These are phyloP conservation scores for Lepilemur septentrionalis DNA, from an alignment of 2,797 vertebrate species.

Conservation along the genomic window DNA sequence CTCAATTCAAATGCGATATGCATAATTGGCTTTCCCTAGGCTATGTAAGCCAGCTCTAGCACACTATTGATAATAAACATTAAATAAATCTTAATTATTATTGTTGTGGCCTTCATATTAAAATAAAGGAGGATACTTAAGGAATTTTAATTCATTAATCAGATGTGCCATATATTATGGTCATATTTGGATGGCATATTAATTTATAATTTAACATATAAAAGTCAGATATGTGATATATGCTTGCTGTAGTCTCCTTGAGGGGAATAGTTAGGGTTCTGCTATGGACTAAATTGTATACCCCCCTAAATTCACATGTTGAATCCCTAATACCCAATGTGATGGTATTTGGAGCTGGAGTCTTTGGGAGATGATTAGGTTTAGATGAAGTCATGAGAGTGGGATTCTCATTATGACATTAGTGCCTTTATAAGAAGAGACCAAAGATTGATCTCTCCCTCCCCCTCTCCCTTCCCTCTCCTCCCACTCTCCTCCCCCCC, in stretches of 20 bases:
- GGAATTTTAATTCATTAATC: background rate
- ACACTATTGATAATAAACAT: background rate
- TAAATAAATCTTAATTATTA: background rate
- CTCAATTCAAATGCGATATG: background rate
- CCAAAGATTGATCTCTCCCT: no score
- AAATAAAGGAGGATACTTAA: background rate
- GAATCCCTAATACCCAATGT: background rate
- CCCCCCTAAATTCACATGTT: background rate
- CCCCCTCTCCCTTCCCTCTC: no score
- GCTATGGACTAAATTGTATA: background rate
- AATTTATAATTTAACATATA: background rate
- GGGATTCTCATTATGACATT: background rate
- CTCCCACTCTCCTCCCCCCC: no score
- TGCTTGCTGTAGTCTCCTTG: background rate
- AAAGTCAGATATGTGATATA: background rate
- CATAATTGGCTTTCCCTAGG: background rate
- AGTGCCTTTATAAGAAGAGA: background rate
- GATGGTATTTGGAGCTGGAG: background rate
- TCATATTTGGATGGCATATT: constrained; percentile 4
- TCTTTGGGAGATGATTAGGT: background rate
- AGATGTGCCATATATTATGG: background rate
- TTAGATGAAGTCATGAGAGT: background rate
- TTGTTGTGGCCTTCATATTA: background rate
- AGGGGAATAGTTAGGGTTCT: background rate
- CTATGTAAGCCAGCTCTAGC: background rate